Conservation (phyloP, 2,113 vertebrate genomes). For the Barbus barbus region DNA sequence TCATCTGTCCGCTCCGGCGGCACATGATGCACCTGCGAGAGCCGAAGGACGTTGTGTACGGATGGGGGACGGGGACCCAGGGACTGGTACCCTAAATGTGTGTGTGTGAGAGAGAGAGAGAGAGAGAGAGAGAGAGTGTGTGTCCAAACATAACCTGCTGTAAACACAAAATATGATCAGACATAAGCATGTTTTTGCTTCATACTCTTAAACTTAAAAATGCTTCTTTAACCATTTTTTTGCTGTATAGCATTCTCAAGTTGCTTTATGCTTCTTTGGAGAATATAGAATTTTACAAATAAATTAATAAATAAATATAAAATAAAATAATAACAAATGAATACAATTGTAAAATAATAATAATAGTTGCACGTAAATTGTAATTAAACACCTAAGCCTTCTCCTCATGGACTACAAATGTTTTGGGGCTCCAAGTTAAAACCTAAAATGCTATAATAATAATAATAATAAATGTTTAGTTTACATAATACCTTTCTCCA, state of each 20-base stretch:
- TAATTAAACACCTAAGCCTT: background rate
- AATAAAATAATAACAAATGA: background rate
- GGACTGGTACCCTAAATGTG: constrained; percentile 64
- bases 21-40: constrained; percentile 91
- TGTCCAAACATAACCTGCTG: background rate
- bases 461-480: background rate
- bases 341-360: background rate
- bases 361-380: background rate
- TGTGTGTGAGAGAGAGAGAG: background rate
- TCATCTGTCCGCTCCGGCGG: constrained; percentile 87
- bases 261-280: background rate
- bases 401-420: background rate
- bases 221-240: background rate
- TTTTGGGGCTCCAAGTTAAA: background rate
- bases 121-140: background rate
- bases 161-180: background rate
- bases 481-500: too few species aligned
- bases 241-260: background rate
- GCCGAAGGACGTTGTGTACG: constrained; percentile 76
- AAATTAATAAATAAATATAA: background rate
- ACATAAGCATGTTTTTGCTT: background rate
- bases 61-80: constrained; percentile 45
- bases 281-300: background rate
- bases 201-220: background rate
- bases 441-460: background rate